Evolutionary conservation across 2,113 vertebrate genomes (phyloP).

Genomic region (Pagrus major): DNA sequence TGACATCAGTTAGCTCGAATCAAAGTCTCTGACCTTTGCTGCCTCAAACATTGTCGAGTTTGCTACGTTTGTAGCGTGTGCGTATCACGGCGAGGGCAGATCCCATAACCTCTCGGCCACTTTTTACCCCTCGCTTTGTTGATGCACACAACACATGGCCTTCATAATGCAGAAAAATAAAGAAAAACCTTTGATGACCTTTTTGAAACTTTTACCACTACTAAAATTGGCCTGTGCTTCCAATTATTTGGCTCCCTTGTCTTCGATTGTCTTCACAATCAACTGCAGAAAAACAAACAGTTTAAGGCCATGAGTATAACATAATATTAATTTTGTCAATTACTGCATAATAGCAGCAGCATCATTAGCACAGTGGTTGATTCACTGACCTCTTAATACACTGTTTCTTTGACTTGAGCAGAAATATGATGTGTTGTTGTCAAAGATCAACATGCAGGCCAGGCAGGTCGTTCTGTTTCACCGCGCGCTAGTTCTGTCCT

Average conservation of each 20-base stretch:
- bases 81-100: conserved; percentile 62
- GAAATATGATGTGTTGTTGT: conserved; percentile 28
- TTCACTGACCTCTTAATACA: neutral
- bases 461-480: neutral
- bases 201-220: conserved; percentile 40
- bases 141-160: conserved; percentile 41
- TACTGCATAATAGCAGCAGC: neutral
- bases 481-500: conserved; percentile 3
- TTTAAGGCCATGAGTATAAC: neutral
- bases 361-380: neutral
- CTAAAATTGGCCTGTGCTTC: conserved; percentile 47
- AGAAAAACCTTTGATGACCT: conserved; percentile 52
- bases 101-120: conserved; percentile 56
- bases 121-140: conserved; percentile 14
- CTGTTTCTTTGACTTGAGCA: neutral
- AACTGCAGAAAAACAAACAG: neutral
- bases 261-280: conserved; percentile 15
- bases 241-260: conserved; percentile 21
- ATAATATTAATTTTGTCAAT: neutral
- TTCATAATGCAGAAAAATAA: conserved; percentile 58
- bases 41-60: conserved; percentile 49
- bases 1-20: conserved; percentile 70
- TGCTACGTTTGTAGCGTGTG: conserved; percentile 44
- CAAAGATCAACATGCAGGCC: conserved; percentile 28
- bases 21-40: conserved; percentile 74